phyloP scores from a whole-genome alignment of 2,797 vertebrate species.

The Sebastes alutus region DNA sequence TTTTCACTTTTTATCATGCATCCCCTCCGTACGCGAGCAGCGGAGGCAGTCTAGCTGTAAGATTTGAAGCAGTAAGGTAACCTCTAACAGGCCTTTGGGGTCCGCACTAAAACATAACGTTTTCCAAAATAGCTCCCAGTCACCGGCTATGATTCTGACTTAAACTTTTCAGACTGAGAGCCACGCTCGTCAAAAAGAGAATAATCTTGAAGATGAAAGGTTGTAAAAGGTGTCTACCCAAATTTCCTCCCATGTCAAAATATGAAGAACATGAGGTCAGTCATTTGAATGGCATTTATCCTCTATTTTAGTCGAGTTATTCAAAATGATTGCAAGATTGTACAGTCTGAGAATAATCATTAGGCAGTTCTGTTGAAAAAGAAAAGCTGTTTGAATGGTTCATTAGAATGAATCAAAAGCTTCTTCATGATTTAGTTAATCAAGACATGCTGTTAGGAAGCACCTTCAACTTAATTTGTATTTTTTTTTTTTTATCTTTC shows the following conservation, averaged over 20 bases:
- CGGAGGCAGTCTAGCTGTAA: slow-evolving; percentile 42
- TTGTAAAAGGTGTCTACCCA: slow-evolving; percentile 31
- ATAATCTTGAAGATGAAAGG: slow-evolving; percentile 37
- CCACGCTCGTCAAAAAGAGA: slow-evolving; percentile 6
- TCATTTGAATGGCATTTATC: slow-evolving; percentile 55
- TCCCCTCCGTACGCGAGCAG: slow-evolving; percentile 48
- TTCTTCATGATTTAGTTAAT: slow-evolving; percentile 62
- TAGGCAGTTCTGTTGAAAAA: slow-evolving; percentile 30
- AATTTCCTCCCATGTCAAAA: slow-evolving; percentile 42
- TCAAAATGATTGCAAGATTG: slow-evolving; percentile 59
- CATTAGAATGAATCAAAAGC: slow-evolving; percentile 60
- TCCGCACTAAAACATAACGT: slow-evolving; percentile 49
- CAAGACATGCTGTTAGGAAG: slow-evolving; percentile 37
- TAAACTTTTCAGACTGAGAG: slow-evolving; percentile 56
- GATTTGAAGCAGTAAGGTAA: slow-evolving; percentile 50
- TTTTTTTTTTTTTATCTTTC: background rate
- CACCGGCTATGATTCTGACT: slow-evolving; percentile 37
- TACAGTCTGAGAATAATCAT: slow-evolving; percentile 63
- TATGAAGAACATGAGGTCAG: slow-evolving; percentile 44
- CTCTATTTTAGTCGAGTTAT: slow-evolving; percentile 51
- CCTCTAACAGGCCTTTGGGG: slow-evolving; percentile 54
- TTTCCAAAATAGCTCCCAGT: slow-evolving; percentile 47
- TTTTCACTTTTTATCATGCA: slow-evolving; percentile 67
- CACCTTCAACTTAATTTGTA: slow-evolving; percentile 57
- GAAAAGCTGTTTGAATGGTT: slow-evolving; percentile 55